Evolutionary conservation across 2,888 invertebrate species (phyloP).

Genomic region (Serrognathus titanus): DNA sequence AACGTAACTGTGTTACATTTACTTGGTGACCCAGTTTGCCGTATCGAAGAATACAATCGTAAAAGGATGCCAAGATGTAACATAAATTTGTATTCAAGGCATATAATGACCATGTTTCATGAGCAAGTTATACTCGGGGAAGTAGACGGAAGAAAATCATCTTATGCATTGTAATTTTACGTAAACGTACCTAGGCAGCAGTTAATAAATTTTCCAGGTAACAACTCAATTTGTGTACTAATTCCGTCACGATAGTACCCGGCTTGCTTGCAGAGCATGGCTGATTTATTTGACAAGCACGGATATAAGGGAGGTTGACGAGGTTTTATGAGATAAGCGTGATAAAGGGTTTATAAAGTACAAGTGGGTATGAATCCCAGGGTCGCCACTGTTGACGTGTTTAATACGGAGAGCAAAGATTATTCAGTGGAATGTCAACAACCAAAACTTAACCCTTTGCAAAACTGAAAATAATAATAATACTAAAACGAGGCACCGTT

Average conservation of each 20-base stretch:
- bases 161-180: neutral
- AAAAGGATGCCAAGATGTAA: no score
- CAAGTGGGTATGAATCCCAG: constrained; percentile 26
- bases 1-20: no score
- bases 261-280: constrained; percentile 8
- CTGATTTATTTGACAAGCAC: constrained; percentile 22
- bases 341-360: constrained; percentile 25
- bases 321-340: constrained; percentile 27
- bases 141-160: neutral
- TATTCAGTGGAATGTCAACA: no score
- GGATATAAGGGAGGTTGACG: constrained; percentile 24
- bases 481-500: no score
- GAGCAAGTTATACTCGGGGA: no score
- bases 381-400: constrained; percentile 14
- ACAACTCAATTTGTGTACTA: neutral
- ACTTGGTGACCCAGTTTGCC: no score
- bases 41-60: no score
- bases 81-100: no score
- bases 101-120: no score
- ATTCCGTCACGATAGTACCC: constrained; percentile 10
- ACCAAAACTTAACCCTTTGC: no score
- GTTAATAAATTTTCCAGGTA: neutral
- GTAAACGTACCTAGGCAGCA: no score
- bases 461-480: no score
- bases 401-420: neutral